Evolutionary conservation across 2,797 vertebrate species (phyloP), one percentile per base, ranked within the genome.

Genomic region (Aphelocoma californica): DNA sequence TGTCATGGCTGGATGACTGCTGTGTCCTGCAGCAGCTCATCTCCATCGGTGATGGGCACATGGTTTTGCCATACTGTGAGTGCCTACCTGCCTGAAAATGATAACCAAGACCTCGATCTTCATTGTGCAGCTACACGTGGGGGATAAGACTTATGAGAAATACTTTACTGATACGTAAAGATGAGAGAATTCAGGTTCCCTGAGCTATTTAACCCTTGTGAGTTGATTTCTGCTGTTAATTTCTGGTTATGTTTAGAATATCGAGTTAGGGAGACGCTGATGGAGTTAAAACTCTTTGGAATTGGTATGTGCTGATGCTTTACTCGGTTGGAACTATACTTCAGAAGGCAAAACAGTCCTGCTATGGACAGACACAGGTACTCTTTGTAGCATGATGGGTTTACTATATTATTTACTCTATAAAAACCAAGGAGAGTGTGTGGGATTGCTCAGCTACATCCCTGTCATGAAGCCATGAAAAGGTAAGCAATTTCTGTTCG

Each of bases 261-360:
- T 0, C 3, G 10, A 17, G 12, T n/a, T 51, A 57, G 8, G 25
- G 10, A 45, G 12, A 38, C 0, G 1, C 26, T 31, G 29, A 8
- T 12, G 16, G 9, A 77, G 6, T 32, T 26, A 18, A 32, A 72
- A 80, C 32, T 23, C 51, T 83, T 57, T 57, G 23, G 32, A 86
- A 36, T 14, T 58, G 44, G 2, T 17, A 4, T n/a, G 6, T 26
- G 24, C 12, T 36, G 11, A 26, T 45, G 26, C 4, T 77, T 64
- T 72, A 51, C 58, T 53, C 3, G 0, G 24, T 12, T 83, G 26
- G 44, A 58, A 26, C 34, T 57, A 2, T 12, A 12, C 18, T 15
- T 70, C 14, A 65, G 47, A 83, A 71, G 24, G 17, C 12, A 65
- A 61, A 82, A 2, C 5, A 26, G 25, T 45, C 57, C 14, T 58